Base-by-base conservation (phyloP, 2,797 vertebrate species). In the Smutsia gigantea region DNA sequence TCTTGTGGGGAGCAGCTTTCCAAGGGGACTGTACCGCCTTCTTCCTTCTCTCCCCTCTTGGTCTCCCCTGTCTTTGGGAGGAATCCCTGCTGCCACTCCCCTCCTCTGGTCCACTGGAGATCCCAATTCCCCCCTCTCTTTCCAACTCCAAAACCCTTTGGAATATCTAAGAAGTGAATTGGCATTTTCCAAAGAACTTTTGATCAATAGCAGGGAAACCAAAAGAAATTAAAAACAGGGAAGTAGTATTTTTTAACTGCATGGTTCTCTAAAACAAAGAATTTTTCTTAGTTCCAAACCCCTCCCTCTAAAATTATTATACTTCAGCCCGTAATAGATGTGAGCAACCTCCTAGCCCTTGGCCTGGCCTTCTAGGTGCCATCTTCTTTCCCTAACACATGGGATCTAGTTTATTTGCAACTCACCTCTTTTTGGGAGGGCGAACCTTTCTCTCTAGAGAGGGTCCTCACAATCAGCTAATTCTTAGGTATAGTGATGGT, bases 171-270 rank as follows among this genome's bases (percentile, higher is more conserved):
- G 51, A 71, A 85, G 4, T 79, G 46, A 71, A 57, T 57, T 37
- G 63, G 68, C 31, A 57, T 90, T 77, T 95, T 96, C 72, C 63
- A 69, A 61, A 85, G 21, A 75, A 19, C 34, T 75, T 86, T 77
- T 59, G 34, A 53, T 71, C 46, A 82, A 23, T 15, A 14, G 17
- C 13, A 51, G 27, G 37, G 63, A 93, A 82, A 64, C 21, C 29
- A 68, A 72, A 89, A 72, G 6, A 69, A 63, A 77, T 51, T 57
- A 79, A 27, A 77, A 61, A 51, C 75, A 77, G 42, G 46, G 86
- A 59, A 31, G 5, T 64, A 63, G 3, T 69, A 10, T 93, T 37
- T 37, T 71, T 53, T 10, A 87, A 82, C 13, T 77, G 46, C 42
- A 49, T 55, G 4, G 72, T 82, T 77, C 63, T 59, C 61, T 46